phyloP scores from a whole-genome alignment of 30 jellyfish, hydroid and myxozoan species.

The Turritopsis rubra region DNA sequence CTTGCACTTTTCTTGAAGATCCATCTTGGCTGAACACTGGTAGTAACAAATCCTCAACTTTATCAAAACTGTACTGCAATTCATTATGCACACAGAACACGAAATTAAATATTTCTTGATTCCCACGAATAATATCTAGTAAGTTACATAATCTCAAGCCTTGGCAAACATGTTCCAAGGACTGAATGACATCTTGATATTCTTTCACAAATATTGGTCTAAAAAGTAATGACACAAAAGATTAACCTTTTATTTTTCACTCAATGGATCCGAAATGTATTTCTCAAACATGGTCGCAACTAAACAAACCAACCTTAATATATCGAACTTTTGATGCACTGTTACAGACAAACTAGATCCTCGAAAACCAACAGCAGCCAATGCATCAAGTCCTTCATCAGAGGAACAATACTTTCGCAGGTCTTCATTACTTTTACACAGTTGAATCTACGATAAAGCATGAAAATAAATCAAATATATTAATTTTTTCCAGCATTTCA shows the following conservation, averaged over 20 bases:
- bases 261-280: not conserved
- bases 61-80: not conserved
- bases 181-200: not conserved
- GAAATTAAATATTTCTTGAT: not conserved
- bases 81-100: not conserved
- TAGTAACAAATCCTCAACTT: constrained; percentile 11
- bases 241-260: not conserved
- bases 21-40: constrained; percentile 15
- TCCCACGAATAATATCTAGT: not conserved
- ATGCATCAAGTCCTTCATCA: constrained; percentile 10
- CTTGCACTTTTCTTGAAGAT: not conserved
- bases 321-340: not conserved
- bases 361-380: not conserved
- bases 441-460: not conserved
- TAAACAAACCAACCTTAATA: constrained; percentile 9
- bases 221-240: constrained; percentile 1
- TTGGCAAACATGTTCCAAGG: not conserved
- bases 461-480: constrained; percentile 1
- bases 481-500: not conserved
- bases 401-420: constrained; percentile 2
- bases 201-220: constrained; percentile 11
- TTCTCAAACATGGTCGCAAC: constrained; percentile 1
- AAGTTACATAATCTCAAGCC: not conserved
- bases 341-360: not conserved
- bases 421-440: not conserved